Percentiles rank a stretch among this genome's conserved stretches.
Evolutionary conservation across 92 coral and sea anemone species (phyloP).

Genomic region (Porites evermanni): DNA sequence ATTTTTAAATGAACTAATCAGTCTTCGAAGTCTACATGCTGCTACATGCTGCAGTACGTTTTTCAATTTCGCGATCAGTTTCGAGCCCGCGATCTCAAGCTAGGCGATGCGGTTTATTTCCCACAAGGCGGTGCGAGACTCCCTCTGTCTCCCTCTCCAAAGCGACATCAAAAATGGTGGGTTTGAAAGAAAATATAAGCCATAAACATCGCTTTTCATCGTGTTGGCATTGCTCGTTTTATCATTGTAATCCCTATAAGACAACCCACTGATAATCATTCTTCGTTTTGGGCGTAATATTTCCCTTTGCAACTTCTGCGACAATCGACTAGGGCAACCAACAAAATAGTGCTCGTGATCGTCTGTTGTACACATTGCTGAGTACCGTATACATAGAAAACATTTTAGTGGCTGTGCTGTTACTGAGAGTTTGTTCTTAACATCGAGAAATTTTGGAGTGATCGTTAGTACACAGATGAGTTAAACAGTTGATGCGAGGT

Average conservation of each 20-base stretch:
- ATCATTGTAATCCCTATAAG: not conserved
- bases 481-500: not conserved
- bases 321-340: not conserved
- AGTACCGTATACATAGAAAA: not conserved
- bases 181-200: constrained; percentile 28
- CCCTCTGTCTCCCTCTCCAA: constrained; percentile 58
- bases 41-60: no score
- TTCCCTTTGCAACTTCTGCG: not conserved
- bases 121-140: constrained; percentile 68
- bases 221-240: not conserved
- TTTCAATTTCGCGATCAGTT: not conserved
- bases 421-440: not conserved
- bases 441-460: not conserved
- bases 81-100: constrained; percentile 43
- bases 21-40: no score
- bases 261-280: not conserved
- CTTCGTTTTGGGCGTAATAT: not conserved
- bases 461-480: not conserved
- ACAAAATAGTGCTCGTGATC: not conserved
- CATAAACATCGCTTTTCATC: constrained; percentile 73
- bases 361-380: not conserved
- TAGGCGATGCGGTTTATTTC: constrained; percentile 34
- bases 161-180: constrained; percentile 85
- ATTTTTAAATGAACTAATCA: no score
- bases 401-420: not conserved